Base-by-base conservation (phyloP, 1,140 invertebrate species). In the Nylanderia fulva region DNA sequence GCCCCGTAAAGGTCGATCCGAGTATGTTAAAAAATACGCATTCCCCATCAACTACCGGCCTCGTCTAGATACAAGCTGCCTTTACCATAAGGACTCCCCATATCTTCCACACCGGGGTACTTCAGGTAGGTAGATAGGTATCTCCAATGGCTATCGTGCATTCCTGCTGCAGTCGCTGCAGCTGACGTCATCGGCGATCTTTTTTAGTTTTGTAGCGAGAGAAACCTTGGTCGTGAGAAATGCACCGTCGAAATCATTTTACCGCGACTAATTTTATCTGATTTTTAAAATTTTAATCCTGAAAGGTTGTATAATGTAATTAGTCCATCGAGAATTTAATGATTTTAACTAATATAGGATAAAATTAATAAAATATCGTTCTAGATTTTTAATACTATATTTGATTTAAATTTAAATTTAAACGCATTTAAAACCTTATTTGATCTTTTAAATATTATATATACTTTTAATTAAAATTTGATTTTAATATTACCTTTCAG, bases 1-100 rank as follows among this genome's bases (percentile, higher is more conserved):
- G 66, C 52, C 45, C 48, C 85, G 52, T 68, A 79, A 79, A 68
- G 76, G 76, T 79, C 63, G 76, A 66, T 66, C 45, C 42, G 29
- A 21, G 36, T 29, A 66, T 24, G 63, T 69, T 68, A 68, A 54
- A n/a, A 77, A 77, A 85, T 60, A 74, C 75, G 33, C 75, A 56
- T 82, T 80, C 68, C 56, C 56, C 64, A 15, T 52, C 80, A 64
- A 56, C 85, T 61, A 58, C 74, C 69, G 21, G 48, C 69, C 21
- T n/a, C 29, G 33, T 21, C 66, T 27, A n/a, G 83, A 39, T 39
- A 54, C 72, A 27, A 1, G 74, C 56, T 52, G 76, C 64, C 60
- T 63, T 71, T 21, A 45, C 85, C 66, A 66, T 56, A 80, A 80
- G 74, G 15, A 24, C 18, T 21, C 66, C 45, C 52, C 76, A 48